Base-by-base conservation (phyloP, 2,888 invertebrate species). In the Crossocerus cetratus region DNA sequence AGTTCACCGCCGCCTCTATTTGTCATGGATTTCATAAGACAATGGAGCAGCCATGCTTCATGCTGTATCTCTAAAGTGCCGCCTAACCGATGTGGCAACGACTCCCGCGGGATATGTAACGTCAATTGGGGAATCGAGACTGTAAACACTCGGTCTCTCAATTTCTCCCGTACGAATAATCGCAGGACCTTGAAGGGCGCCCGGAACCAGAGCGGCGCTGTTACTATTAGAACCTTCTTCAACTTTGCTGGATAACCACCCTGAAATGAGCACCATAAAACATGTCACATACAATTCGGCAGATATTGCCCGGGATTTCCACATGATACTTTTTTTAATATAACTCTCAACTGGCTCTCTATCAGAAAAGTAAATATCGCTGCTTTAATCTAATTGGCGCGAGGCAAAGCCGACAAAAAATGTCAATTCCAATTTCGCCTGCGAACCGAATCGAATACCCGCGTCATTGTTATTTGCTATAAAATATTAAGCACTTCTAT, bases 171-270 rank as follows among this genome's bases (percentile, higher is more conserved):
- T 69, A 99, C 98, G 91, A 99, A 99, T 84, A 99, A 92, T 65
- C 98, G 94, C 65, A 99, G 93, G 87, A 99, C 97, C 89, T 97
- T 97, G 91, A 98, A 99, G 0, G 99, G 98, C 72, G 98, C 98
- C 91, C 98, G 98, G 91, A 99, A 99, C 99, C 99, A 99, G 89
- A 99, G 92, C 65, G 99, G 99, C 59, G 99, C 98, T 76, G 98
- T 98, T 84, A 98, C 98, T 89, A 99, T 98, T 76, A 99, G 92
- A 81, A 99, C 98, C 91, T 98, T 98, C 91, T 98, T 98, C 88
- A 99, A 92, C 87, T 98, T 96, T 32, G 99, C 99, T 82, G 99
- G 99, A 92, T 98, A 99, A 65, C 97, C 98, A 84, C 98, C 98
- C 98, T 98, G 92, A 8, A 92, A 92, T 44, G 83, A 82, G 32